Conservation (phyloP, 30 jellyfish, hydroid and myxozoan species). For the Aurelia aurita complex sp. Pacific region DNA sequence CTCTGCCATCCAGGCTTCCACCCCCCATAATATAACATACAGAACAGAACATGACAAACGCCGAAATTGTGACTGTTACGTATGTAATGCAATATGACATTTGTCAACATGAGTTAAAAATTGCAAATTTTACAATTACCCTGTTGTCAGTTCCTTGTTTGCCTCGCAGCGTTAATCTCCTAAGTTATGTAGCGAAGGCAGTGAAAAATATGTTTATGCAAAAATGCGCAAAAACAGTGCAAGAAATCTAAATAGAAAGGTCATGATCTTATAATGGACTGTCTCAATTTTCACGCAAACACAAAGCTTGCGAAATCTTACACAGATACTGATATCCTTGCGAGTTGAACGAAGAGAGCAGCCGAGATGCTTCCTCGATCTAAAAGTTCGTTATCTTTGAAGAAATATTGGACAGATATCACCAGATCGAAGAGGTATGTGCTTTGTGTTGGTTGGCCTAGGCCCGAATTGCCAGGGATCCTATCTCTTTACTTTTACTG, state of each 20-base stretch:
- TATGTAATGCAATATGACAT: slow-evolving; percentile 22
- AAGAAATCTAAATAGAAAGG: not conserved
- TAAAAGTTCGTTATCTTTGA: slow-evolving; percentile 27
- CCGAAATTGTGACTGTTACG: too few relatives aligned
- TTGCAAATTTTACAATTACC: slow-evolving; percentile 8
- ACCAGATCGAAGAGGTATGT: slow-evolving; percentile 49
- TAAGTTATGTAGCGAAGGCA: not conserved
- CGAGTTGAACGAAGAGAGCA: not conserved
- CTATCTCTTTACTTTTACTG: not conserved
- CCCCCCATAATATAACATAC: too few relatives aligned
- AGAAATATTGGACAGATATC: slow-evolving; percentile 20
- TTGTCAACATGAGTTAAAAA: slow-evolving; percentile 16
- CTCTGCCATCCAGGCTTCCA: too few relatives aligned
- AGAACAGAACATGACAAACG: too few relatives aligned
- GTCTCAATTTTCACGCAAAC: not conserved
- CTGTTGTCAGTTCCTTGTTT: slow-evolving; percentile 22
- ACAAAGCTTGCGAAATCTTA: not conserved
- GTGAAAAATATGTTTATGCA: not conserved
- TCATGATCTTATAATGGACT: not conserved
- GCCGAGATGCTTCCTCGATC: slow-evolving; percentile 37
- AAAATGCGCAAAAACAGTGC: too few relatives aligned
- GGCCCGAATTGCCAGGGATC: too few relatives aligned
- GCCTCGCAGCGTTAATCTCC: too few relatives aligned
- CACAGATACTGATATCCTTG: not conserved
- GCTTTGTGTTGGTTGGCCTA: not conserved